A percentile compares a stretch with the other conserved stretches of the same genome.
Conservation (phyloP, 1,140 invertebrate genomes). For the Oppia nitens region DNA sequence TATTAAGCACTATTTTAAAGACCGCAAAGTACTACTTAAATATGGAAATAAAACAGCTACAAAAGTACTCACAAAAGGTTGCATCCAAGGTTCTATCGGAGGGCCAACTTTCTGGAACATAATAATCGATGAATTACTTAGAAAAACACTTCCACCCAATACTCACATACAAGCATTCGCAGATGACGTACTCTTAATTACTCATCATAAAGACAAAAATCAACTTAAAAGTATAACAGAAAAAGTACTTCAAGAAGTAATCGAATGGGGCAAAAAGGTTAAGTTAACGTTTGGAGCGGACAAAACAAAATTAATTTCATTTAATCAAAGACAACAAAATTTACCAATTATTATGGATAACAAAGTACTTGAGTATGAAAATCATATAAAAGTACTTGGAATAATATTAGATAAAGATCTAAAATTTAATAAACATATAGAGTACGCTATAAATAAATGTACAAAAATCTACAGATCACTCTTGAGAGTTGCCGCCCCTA, state of each 20-base stretch:
- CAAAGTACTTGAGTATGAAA: not conserved
- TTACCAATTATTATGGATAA: not conserved
- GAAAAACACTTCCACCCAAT: slow-evolving; percentile 8
- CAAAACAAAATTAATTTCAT: slow-evolving; percentile 5
- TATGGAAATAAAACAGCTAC: not conserved
- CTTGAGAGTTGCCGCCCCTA: too few species aligned
- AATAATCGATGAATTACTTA: slow-evolving; percentile 5
- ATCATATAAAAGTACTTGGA: not conserved
- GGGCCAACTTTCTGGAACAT: slow-evolving; percentile 16
- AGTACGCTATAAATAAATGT: too few species aligned
- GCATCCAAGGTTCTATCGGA: slow-evolving; percentile 11
- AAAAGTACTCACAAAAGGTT: slow-evolving; percentile 10
- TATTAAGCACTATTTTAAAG: not conserved
- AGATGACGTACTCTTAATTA: slow-evolving; percentile 6
- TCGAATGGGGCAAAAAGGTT: slow-evolving; percentile 10
- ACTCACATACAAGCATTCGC: slow-evolving; percentile 16
- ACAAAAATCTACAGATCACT: too few species aligned
- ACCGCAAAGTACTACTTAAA: not conserved
- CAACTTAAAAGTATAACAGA: not conserved
- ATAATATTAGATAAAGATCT: not conserved
- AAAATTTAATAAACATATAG: too few species aligned
- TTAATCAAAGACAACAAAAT: not conserved
- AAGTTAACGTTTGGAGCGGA: slow-evolving; percentile 11
- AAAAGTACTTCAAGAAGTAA: slow-evolving; percentile 1
- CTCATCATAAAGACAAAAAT: not conserved